These are phyloP conservation scores for Andrena camellia DNA, from an alignment of 2,888 invertebrate species.

Conservation along the genomic window DNA sequence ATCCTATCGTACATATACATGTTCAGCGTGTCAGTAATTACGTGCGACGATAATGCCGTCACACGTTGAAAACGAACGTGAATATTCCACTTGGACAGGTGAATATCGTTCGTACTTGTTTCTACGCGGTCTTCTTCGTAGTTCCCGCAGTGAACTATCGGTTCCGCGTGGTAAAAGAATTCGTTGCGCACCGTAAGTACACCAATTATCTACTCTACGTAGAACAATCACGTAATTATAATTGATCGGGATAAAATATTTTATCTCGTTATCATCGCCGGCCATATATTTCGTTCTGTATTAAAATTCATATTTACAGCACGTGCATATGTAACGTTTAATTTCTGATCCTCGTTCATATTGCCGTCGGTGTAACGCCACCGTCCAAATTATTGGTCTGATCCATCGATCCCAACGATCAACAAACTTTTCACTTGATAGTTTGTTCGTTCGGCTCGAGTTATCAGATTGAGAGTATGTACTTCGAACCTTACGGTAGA, in stretches of 20 bases:
- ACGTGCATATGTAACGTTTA: not conserved
- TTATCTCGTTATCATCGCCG: constrained; percentile 9
- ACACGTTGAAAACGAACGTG: constrained; percentile 76
- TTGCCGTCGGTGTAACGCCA: not conserved
- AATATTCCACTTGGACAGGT: constrained; percentile 81
- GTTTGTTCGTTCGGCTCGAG: constrained; percentile 86
- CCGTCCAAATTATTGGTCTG: constrained; percentile 64
- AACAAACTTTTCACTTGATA: constrained; percentile 83
- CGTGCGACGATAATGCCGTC: constrained; percentile 74
- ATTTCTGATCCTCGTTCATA: not conserved
- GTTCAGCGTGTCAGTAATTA: constrained; percentile 79
- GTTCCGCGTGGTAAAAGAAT: constrained; percentile 12
- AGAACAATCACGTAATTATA: constrained; percentile 28
- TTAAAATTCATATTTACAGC: not conserved
- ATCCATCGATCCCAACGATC: constrained; percentile 84
- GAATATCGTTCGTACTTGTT: constrained; percentile 69
- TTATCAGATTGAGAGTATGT: constrained; percentile 78
- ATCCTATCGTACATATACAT: constrained; percentile 76
- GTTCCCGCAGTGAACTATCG: constrained; percentile 21
- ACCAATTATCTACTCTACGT: constrained; percentile 5
- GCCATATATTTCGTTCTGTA: not conserved
- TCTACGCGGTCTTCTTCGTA: constrained; percentile 31
- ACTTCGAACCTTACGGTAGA: constrained; percentile 8
- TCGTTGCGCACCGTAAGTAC: constrained; percentile 34
- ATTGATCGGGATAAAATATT: constrained; percentile 18